These are phyloP conservation scores for Alloplasta piceator DNA, from an alignment of 2,888 invertebrate genomes.

Conservation along the genomic window DNA sequence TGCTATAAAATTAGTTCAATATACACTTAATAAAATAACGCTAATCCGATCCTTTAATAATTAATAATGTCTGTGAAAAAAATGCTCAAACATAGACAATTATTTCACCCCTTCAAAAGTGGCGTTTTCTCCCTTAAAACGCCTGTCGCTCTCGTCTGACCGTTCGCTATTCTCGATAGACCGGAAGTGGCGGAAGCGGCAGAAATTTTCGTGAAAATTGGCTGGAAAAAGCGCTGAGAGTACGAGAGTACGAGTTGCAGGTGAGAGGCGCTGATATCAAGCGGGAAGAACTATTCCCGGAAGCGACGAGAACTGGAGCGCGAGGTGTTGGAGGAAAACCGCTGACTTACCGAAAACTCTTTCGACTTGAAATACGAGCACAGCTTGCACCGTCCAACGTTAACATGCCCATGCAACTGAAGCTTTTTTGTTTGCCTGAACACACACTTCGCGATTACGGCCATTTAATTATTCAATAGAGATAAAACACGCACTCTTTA, in stretches of 20 bases:
- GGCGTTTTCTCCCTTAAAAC: neutral
- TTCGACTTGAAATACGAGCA: conserved; percentile 58
- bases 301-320: neutral
- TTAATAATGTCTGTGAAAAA: no score
- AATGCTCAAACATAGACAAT: no score
- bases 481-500: conserved; percentile 53
- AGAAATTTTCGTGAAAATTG: conserved; percentile 60
- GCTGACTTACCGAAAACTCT: conserved; percentile 65
- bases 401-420: conserved; percentile 30
- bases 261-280: conserved; percentile 58
- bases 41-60: no score
- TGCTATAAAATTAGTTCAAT: no score
- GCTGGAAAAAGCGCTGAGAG: conserved; percentile 58
- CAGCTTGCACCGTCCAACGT: conserved; percentile 46
- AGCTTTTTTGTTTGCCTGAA: conserved; percentile 54
- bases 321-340: conserved; percentile 47
- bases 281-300: neutral
- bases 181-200: conserved; percentile 22
- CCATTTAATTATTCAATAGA: conserved; percentile 46
- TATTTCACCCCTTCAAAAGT: no score
- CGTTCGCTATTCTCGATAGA: conserved; percentile 25
- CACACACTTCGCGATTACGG: conserved; percentile 36
- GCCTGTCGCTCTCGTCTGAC: neutral
- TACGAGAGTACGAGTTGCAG: conserved; percentile 22
- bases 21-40: no score